Conservation (phyloP, 1,140 invertebrate species). For the Drosophila dunni region DNA sequence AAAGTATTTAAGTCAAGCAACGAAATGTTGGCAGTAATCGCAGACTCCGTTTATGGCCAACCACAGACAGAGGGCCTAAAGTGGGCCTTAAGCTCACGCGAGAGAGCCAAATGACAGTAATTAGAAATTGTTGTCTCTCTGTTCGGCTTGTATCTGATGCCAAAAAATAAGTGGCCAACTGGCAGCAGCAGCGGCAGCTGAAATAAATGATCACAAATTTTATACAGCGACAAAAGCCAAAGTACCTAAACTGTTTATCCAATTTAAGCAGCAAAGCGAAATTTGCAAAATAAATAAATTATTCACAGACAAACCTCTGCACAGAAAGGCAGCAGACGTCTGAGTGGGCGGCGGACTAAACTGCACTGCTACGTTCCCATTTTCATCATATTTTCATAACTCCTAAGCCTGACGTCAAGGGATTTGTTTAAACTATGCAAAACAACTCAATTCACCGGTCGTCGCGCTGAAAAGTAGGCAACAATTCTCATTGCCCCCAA, state of each 20-base stretch:
- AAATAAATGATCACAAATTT: slow-evolving; percentile 79
- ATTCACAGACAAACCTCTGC: slow-evolving; percentile 60
- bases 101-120: slow-evolving; percentile 76
- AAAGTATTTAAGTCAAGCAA: slow-evolving; percentile 12
- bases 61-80: slow-evolving; percentile 32
- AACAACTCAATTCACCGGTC: slow-evolving; percentile 70
- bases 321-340: neutral
- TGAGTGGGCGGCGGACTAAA: neutral
- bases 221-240: slow-evolving; percentile 50
- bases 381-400: slow-evolving; percentile 73
- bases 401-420: slow-evolving; percentile 52
- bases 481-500: slow-evolving; percentile 65
- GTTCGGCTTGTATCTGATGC: slow-evolving; percentile 45
- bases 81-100: slow-evolving; percentile 43
- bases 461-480: slow-evolving; percentile 67
- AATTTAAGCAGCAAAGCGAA: slow-evolving; percentile 26
- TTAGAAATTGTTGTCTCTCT: slow-evolving; percentile 72
- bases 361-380: slow-evolving; percentile 17
- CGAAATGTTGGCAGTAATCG: slow-evolving; percentile 19
- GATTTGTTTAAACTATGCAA: slow-evolving; percentile 77
- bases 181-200: slow-evolving; percentile 47
- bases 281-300: slow-evolving; percentile 72
- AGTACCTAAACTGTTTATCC: slow-evolving; percentile 53
- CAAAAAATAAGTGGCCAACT: slow-evolving; percentile 69
- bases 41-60: slow-evolving; percentile 30